These are phyloP conservation scores for Cochlearius cochlearius DNA, from an alignment of 2,113 vertebrate genomes.

Conservation along the genomic window DNA sequence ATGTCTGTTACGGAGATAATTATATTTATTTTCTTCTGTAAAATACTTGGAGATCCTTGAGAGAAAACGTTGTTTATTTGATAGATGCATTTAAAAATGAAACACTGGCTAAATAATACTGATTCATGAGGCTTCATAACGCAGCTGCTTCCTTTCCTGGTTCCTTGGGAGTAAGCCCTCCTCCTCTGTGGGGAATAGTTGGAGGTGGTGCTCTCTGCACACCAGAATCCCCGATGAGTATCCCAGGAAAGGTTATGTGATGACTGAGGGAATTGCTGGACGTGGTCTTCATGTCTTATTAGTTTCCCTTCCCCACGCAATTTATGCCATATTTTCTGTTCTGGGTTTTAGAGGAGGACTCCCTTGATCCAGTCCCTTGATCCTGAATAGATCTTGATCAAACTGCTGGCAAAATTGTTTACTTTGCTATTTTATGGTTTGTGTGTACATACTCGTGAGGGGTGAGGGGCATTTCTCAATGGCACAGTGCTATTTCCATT, in stretches of 20 bases:
- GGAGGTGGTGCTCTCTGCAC: background rate
- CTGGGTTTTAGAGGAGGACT: background rate
- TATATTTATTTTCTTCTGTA: constrained; percentile 1
- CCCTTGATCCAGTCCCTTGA: background rate
- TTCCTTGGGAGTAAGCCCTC: background rate
- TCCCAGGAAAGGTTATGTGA: background rate
- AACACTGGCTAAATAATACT: background rate
- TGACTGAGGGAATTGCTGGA: background rate
- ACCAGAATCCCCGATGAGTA: background rate
- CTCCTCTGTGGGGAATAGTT: background rate
- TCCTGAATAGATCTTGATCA: background rate
- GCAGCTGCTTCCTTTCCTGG: background rate
- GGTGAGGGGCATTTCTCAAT: background rate
- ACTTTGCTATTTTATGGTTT: background rate
- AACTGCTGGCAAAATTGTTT: background rate
- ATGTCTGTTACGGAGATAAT: background rate
- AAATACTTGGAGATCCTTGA: background rate
- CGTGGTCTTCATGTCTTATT: background rate
- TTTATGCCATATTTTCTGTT: background rate
- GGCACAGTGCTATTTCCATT: background rate
- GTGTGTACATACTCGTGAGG: accelerated
- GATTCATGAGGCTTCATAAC: background rate
- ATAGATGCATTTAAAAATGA: background rate
- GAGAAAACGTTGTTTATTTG: background rate
- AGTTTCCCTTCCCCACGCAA: background rate